Percentiles rank a stretch among this genome's conserved stretches.
phyloP scores from a whole-genome alignment of 2,113 vertebrate species.

The Piliocolobus tephrosceles region DNA sequence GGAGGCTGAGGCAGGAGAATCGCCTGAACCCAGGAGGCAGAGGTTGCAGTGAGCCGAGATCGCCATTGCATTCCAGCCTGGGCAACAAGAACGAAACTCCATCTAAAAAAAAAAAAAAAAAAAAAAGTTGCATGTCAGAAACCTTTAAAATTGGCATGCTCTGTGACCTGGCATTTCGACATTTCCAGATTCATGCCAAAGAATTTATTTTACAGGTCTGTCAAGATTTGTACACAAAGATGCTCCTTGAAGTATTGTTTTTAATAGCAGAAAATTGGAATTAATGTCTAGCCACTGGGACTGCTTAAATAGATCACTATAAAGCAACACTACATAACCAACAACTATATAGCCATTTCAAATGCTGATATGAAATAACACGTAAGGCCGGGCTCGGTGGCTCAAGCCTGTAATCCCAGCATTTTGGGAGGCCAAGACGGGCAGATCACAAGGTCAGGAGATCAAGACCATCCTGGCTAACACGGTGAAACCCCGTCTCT shows the following conservation, averaged over 20 bases:
- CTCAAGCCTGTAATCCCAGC: no score
- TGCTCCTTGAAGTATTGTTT: neutral
- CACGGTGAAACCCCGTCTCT: no score
- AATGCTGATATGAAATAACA: neutral
- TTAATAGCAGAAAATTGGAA: conserved; percentile 31
- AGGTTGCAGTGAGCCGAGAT: no score
- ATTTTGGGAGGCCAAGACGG: no score
- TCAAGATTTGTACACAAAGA: conserved; percentile 27
- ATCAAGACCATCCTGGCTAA: no score
- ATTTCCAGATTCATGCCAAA: neutral
- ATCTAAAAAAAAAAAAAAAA: no score
- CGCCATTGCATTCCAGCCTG: no score
- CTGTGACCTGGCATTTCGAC: neutral
- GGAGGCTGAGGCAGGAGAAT: no score
- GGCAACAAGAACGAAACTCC: no score
- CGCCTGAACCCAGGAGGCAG: no score
- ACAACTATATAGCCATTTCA: neutral
- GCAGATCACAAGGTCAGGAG: no score
- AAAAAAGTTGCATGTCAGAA: neutral
- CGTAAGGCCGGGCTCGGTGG: no score
- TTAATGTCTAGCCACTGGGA: neutral
- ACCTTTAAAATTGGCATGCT: neutral
- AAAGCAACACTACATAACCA: neutral
- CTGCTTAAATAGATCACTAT: neutral
- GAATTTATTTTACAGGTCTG: conserved; percentile 28